Evolutionary conservation across 2,888 invertebrate genomes (phyloP).

Genomic region (Seira ritae): DNA sequence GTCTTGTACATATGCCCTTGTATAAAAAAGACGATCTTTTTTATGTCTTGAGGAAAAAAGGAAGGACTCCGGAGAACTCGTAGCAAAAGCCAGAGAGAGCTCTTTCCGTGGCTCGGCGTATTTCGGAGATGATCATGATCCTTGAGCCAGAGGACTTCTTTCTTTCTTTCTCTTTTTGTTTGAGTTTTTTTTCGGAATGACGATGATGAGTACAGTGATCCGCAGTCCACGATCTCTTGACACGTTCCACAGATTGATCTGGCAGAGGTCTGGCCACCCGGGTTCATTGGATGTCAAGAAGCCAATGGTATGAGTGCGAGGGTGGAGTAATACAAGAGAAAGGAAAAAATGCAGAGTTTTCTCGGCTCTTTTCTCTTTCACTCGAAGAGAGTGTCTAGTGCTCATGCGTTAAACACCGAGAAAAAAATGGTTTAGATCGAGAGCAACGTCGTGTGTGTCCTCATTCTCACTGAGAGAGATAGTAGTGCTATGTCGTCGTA

Average conservation of each 20-base stretch:
- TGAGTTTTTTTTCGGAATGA: neutral
- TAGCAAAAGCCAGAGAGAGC: neutral
- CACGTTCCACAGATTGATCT: constrained; percentile 73
- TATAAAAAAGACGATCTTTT: no score
- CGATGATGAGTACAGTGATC: constrained; percentile 36
- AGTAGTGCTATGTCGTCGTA: no score
- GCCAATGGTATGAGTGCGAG: constrained; percentile 73
- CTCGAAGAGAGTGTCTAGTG: neutral
- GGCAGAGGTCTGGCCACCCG: constrained; percentile 73
- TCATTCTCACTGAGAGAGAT: no score
- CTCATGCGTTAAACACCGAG: neutral
- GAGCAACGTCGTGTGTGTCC: no score
- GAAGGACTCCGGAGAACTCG: constrained; percentile 12
- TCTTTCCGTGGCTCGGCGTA: constrained; percentile 23
- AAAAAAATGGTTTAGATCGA: neutral
- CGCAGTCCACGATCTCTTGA: constrained; percentile 73
- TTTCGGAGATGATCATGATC: neutral
- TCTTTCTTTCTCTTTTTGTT: constrained; percentile 21
- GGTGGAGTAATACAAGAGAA: constrained; percentile 68
- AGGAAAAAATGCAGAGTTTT: constrained; percentile 2
- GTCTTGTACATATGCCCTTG: constrained; percentile 38
- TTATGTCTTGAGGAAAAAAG: no score
- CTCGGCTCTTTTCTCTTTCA: constrained; percentile 24
- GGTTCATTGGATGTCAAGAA: constrained; percentile 74
- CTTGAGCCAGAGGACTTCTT: neutral